phyloP scores from a whole-genome alignment of 2,888 invertebrate species.

The Rhogogaster chlorosoma region DNA sequence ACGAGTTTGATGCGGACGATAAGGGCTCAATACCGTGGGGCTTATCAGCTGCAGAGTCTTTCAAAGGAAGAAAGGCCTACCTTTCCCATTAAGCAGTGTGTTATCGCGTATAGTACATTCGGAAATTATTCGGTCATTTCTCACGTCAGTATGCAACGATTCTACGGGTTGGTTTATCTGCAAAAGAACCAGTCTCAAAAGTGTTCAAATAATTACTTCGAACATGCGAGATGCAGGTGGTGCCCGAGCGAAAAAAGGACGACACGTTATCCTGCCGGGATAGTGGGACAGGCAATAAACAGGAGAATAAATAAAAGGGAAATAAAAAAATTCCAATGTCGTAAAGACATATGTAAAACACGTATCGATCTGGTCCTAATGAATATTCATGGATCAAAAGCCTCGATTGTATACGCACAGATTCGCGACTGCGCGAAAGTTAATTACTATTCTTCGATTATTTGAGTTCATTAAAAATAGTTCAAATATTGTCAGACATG shows the following conservation, averaged over 20 bases:
- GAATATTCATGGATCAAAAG: background rate
- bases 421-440: background rate
- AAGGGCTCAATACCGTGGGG: background rate
- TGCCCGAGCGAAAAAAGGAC: background rate
- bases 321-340: background rate
- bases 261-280: background rate
- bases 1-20: background rate
- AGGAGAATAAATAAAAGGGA: background rate
- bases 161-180: constrained; percentile 7
- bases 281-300: constrained; percentile 8
- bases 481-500: background rate
- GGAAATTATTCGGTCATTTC: constrained; percentile 22
- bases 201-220: constrained; percentile 7
- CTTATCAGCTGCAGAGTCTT: background rate
- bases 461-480: background rate
- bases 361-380: background rate
- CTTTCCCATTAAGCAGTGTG: background rate
- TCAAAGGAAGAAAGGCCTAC: background rate
- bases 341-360: constrained; percentile 2
- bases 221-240: constrained; percentile 7
- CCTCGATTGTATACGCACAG: background rate
- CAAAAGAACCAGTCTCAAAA: constrained; percentile 15
- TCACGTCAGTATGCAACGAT: constrained; percentile 4
- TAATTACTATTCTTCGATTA: background rate
- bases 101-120: constrained; percentile 11